These are phyloP conservation scores for Meta bourneti DNA, from an alignment of 2,888 invertebrate species.

Conservation along the genomic window DNA sequence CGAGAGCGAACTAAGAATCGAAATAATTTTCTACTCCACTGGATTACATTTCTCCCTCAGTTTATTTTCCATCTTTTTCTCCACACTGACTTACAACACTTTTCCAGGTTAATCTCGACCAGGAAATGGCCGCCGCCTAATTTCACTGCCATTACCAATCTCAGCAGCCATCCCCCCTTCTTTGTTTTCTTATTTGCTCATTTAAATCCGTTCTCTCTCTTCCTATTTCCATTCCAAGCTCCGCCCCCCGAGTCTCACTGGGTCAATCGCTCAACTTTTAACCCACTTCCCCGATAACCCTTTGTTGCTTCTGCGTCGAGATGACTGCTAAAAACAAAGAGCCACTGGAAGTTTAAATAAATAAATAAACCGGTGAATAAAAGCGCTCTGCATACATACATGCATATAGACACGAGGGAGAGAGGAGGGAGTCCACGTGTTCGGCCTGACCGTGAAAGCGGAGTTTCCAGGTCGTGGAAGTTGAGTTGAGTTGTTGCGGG, in stretches of 20 bases:
- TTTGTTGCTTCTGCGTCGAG: slow-evolving; percentile 46
- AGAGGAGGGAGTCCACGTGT: slow-evolving; percentile 55
- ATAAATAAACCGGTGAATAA: slow-evolving; percentile 15
- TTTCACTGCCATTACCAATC: slow-evolving; percentile 65
- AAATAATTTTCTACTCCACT: slow-evolving; percentile 35
- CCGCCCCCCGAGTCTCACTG: slow-evolving; percentile 44
- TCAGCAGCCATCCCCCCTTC: slow-evolving; percentile 13
- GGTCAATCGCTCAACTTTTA: slow-evolving; percentile 76
- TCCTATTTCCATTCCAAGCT: slow-evolving; percentile 12
- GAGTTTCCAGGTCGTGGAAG: slow-evolving; percentile 68
- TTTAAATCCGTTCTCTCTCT: slow-evolving; percentile 36
- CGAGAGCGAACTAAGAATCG: slow-evolving; percentile 50
- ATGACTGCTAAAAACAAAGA: slow-evolving; percentile 59
- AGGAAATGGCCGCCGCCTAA: slow-evolving; percentile 52
- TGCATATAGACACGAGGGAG: neutral
- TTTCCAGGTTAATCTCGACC: slow-evolving; percentile 25
- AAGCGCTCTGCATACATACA: slow-evolving; percentile 12
- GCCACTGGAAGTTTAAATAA: slow-evolving; percentile 37
- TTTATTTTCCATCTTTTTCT: slow-evolving; percentile 16
- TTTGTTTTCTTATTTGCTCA: slow-evolving; percentile 27
- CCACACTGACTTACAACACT: neutral
- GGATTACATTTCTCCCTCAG: slow-evolving; percentile 5
- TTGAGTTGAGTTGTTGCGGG: slow-evolving; percentile 46
- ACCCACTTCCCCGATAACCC: slow-evolving; percentile 74
- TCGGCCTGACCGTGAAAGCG: slow-evolving; percentile 74